Percentiles rank a stretch among this genome's conserved stretches.
Conservation (phyloP, 2,113 vertebrate genomes). For the Arothron firmamentum region DNA sequence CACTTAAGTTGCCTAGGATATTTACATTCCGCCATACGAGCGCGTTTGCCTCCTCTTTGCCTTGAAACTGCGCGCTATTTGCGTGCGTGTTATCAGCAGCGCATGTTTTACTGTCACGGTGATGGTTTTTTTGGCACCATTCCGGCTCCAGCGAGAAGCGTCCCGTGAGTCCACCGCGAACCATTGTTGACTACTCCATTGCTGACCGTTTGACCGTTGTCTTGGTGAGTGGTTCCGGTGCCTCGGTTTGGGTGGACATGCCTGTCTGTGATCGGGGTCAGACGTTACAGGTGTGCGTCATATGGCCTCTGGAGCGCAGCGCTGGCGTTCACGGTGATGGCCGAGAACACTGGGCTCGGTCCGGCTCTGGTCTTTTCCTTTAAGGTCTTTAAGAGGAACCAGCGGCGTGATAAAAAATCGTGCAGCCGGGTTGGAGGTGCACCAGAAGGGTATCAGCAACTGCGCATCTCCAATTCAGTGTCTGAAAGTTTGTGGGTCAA, state of each 20-base stretch:
- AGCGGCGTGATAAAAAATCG: too few species aligned
- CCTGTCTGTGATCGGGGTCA: slow-evolving; percentile 6
- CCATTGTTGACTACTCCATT: too few species aligned
- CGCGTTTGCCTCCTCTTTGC: not conserved
- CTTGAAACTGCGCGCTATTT: slow-evolving; percentile 21
- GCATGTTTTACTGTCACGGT: slow-evolving; percentile 20
- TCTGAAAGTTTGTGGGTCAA: too few species aligned
- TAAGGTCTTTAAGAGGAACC: not conserved
- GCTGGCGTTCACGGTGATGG: slow-evolving; percentile 11
- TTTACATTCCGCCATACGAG: not conserved
- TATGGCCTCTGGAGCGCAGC: slow-evolving; percentile 30
- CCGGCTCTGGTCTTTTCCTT: not conserved
- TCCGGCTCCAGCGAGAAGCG: not conserved
- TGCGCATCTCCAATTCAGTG: too few species aligned
- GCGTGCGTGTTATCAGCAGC: slow-evolving; percentile 36
- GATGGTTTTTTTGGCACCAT: slow-evolving; percentile 22
- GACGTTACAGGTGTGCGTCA: slow-evolving; percentile 70
- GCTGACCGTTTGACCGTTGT: too few species aligned
- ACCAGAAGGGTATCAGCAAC: too few species aligned
- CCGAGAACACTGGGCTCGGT: slow-evolving; percentile 8
- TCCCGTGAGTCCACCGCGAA: not conserved
- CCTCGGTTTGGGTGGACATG: not conserved
- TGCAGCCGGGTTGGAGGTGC: too few species aligned
- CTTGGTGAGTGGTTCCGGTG: too few species aligned
- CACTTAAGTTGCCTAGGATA: slow-evolving; percentile 29